phyloP scores from a whole-genome alignment of 2,113 vertebrate genomes.

The Nipponia nippon region DNA sequence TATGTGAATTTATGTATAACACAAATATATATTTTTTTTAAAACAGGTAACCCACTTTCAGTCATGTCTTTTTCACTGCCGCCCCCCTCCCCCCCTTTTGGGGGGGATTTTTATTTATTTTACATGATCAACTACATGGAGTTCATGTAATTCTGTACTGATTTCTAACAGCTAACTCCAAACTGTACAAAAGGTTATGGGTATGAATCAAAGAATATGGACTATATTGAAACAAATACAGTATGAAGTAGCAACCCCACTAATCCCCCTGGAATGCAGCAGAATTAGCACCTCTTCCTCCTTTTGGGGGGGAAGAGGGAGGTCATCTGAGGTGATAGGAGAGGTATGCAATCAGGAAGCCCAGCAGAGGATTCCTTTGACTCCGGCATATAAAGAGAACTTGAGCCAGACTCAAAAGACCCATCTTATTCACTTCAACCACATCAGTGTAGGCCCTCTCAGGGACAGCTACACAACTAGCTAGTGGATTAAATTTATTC shows the following conservation, averaged over 20 bases:
- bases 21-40: background rate
- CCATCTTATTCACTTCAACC: background rate
- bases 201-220: background rate
- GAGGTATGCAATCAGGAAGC: background rate
- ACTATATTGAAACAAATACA: background rate
- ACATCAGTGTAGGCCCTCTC: background rate
- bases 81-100: fast-evolving
- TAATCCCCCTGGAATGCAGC: background rate
- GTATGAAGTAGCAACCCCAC: background rate
- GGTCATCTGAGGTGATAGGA: background rate
- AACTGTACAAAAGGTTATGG: background rate
- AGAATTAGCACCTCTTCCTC: background rate
- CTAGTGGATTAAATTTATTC: background rate
- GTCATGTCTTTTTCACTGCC: background rate
- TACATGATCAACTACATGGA: background rate
- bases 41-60: background rate
- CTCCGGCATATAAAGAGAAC: background rate
- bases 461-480: background rate
- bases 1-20: background rate
- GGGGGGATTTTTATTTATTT: background rate
- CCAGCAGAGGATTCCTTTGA: background rate
- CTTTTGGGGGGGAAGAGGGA: background rate
- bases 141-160: background rate
- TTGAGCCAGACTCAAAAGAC: background rate
- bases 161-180: background rate